phyloP scores from a whole-genome alignment of 2,888 invertebrate species.

The Drosophila kanekoi region DNA sequence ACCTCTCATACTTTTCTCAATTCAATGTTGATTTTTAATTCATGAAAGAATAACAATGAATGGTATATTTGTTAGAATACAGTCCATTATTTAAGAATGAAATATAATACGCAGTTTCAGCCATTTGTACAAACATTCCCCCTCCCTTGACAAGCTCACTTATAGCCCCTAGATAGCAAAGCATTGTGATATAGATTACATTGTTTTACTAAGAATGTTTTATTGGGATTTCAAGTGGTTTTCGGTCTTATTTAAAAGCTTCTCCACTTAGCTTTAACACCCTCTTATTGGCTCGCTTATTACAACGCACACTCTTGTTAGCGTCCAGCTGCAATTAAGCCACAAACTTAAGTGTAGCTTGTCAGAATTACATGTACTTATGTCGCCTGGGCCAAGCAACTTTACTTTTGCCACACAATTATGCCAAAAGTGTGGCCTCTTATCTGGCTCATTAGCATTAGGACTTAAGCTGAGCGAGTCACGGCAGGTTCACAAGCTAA shows the following conservation, averaged over 20 bases:
- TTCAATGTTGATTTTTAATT: too few species aligned
- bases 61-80: too few species aligned
- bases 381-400: constrained; percentile 22
- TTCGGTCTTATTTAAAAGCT: neutral
- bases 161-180: neutral
- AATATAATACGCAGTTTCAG: neutral
- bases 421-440: constrained; percentile 30
- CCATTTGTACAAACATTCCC: neutral
- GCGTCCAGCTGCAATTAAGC: constrained; percentile 30
- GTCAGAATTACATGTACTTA: constrained; percentile 49
- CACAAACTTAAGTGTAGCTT: constrained; percentile 38
- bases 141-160: neutral
- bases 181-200: neutral
- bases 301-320: constrained; percentile 2
- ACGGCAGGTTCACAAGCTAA: constrained; percentile 28
- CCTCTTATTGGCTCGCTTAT: constrained; percentile 16
- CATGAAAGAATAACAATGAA: too few species aligned
- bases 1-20: too few species aligned
- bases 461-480: constrained; percentile 38
- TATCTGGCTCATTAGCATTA: constrained; percentile 55
- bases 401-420: constrained; percentile 35
- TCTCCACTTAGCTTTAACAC: constrained; percentile 12
- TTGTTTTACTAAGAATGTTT: neutral
- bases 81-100: neutral
- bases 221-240: constrained; percentile 3